phyloP scores from a whole-genome alignment of 2,113 vertebrate genomes.

The Leptosomus discolor region DNA sequence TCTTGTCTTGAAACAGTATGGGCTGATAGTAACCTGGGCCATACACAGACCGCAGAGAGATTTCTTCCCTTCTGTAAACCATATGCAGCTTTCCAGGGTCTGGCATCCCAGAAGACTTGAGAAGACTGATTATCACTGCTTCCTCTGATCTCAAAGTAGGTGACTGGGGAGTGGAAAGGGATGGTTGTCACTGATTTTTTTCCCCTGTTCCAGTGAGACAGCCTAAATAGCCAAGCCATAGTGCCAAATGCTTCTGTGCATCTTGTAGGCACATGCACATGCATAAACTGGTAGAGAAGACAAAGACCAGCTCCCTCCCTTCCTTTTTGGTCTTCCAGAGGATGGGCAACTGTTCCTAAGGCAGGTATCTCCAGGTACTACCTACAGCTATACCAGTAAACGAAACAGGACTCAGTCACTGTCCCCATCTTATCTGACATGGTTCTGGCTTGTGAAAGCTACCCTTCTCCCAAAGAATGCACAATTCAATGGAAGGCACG shows the following conservation, averaged over 20 bases:
- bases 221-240: not conserved
- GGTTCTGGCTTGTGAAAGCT: not conserved
- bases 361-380: not conserved
- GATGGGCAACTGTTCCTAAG: not conserved
- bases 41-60: not conserved
- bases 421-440: not conserved
- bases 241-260: not conserved
- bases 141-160: not conserved
- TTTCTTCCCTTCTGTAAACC: not conserved
- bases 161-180: not conserved
- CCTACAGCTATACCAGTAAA: not conserved
- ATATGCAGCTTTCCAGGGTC: not conserved
- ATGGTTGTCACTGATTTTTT: not conserved
- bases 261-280: not conserved
- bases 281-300: not conserved
- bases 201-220: not conserved
- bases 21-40: not conserved
- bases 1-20: not conserved
- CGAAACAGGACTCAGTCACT: not conserved
- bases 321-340: not conserved
- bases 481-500: not conserved
- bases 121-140: not conserved
- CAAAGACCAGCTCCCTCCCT: not conserved
- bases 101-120: not conserved
- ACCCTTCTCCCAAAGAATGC: not conserved